A percentile compares a stretch with the other conserved stretches of the same genome.
Evolutionary conservation across 1,140 invertebrate genomes (phyloP).

Genomic region (Gonatopus flavifemur): DNA sequence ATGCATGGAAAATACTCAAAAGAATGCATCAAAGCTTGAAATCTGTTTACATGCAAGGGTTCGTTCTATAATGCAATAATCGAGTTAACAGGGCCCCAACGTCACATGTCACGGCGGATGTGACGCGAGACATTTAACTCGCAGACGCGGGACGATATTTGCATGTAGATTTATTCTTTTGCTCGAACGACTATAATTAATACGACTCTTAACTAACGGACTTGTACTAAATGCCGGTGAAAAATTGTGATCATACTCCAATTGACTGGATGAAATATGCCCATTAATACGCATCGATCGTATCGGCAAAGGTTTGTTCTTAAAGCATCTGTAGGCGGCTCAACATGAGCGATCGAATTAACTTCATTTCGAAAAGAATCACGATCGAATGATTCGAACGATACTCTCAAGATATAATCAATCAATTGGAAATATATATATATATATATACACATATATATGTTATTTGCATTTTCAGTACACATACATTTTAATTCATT

Average conservation of each 20-base stretch:
- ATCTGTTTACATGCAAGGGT: slow-evolving; percentile 5
- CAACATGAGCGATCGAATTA: slow-evolving; percentile 23
- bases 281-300: slow-evolving; percentile 11
- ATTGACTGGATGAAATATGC: slow-evolving; percentile 10
- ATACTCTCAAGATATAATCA: too few species aligned
- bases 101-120: slow-evolving; percentile 11
- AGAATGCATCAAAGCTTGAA: slow-evolving; percentile 4
- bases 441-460: too few species aligned
- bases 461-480: too few species aligned
- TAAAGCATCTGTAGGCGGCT: slow-evolving; percentile 21
- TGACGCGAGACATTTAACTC: slow-evolving; percentile 1
- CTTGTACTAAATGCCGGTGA: not conserved
- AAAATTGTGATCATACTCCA: not conserved
- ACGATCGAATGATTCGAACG: not conserved
- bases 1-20: slow-evolving; percentile 19
- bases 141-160: not conserved
- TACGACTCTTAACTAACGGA: slow-evolving; percentile 2
- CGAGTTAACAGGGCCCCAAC: slow-evolving; percentile 11
- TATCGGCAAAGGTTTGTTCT: slow-evolving; percentile 8
- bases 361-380: slow-evolving; percentile 17
- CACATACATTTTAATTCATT: too few species aligned
- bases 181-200: slow-evolving; percentile 13
- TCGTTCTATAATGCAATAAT: slow-evolving; percentile 13
- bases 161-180: slow-evolving; percentile 9
- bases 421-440: too few species aligned